Conservation (phyloP, 2,113 vertebrate genomes). For the Ageneiosus marmoratus region DNA sequence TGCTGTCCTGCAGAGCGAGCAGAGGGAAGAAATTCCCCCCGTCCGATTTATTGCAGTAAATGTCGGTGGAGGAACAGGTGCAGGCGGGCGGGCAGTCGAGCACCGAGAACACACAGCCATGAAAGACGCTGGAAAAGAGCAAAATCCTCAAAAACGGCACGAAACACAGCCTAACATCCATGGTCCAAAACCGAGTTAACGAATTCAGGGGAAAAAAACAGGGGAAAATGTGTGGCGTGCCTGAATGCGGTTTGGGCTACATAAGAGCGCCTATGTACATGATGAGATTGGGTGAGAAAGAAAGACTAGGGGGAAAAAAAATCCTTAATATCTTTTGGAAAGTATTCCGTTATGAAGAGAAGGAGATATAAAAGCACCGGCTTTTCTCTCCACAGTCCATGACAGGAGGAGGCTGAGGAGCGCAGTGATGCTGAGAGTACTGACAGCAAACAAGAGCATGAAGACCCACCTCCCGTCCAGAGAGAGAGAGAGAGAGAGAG, state of each 20-base stretch:
- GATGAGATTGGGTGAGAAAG: background rate
- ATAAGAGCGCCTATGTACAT: slow-evolving; percentile 34
- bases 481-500: slow-evolving; percentile 48
- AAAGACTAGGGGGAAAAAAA: background rate
- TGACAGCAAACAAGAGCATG: slow-evolving; percentile 67
- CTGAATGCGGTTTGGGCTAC: slow-evolving; percentile 42
- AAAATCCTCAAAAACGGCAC: slow-evolving; percentile 84
- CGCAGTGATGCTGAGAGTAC: slow-evolving; percentile 52
- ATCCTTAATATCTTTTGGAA: slow-evolving; percentile 21
- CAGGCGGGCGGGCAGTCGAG: slow-evolving; percentile 87
- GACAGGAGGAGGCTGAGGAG: slow-evolving; percentile 56
- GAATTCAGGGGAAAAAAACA: slow-evolving; percentile 30
- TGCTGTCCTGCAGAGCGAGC: slow-evolving; percentile 83
- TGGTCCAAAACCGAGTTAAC: slow-evolving; percentile 52
- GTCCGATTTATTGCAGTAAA: slow-evolving; percentile 85
- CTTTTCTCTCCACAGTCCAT: slow-evolving; percentile 69
- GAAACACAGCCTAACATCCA: slow-evolving; percentile 84
- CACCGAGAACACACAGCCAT: slow-evolving; percentile 82
- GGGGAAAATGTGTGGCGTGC: slow-evolving; percentile 21
- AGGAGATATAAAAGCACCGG: slow-evolving; percentile 40
- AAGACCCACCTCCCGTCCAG: slow-evolving; percentile 94
- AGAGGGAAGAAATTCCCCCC: slow-evolving; percentile 87
- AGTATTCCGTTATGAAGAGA: slow-evolving; percentile 49
- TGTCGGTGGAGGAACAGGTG: slow-evolving; percentile 85
- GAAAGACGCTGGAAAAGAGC: slow-evolving; percentile 80